Percentiles rank a stretch among this genome's conserved stretches.
These are phyloP conservation scores for Lissonota sp. DNA, from an alignment of 2,888 invertebrate species.

Conservation along the genomic window DNA sequence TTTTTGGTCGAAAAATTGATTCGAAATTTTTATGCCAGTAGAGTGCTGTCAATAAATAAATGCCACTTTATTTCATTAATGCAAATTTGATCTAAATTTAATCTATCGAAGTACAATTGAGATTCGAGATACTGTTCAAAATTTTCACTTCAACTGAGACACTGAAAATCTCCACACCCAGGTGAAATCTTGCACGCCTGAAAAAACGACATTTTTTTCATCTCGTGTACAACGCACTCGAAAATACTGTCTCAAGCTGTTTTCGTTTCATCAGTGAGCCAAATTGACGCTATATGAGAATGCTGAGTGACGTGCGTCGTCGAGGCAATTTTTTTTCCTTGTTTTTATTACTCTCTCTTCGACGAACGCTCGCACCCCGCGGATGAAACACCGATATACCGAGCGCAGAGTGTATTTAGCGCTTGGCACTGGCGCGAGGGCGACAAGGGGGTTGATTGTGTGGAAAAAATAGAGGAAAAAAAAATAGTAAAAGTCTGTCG, in stretches of 20 bases:
- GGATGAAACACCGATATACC: slow-evolving; percentile 24
- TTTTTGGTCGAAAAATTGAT: too few species aligned
- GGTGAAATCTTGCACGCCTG: not conserved
- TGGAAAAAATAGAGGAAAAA: slow-evolving; percentile 20
- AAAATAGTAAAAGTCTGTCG: slow-evolving; percentile 23
- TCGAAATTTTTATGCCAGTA: too few species aligned
- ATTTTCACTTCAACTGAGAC: too few species aligned
- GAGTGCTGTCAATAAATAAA: too few species aligned
- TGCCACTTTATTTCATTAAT: too few species aligned
- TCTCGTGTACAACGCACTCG: not conserved
- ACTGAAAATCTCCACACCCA: not conserved
- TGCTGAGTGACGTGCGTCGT: slow-evolving; percentile 8
- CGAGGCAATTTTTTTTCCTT: slow-evolving; percentile 11
- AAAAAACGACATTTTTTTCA: slow-evolving; percentile 20
- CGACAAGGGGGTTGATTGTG: slow-evolving; percentile 50
- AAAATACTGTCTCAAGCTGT: slow-evolving; percentile 58
- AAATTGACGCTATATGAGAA: slow-evolving; percentile 42
- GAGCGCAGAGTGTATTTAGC: slow-evolving; percentile 44
- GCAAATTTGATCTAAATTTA: too few species aligned
- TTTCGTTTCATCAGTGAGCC: slow-evolving; percentile 57
- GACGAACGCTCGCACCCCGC: slow-evolving; percentile 35
- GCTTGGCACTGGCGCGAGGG: slow-evolving; percentile 5
- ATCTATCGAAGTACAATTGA: too few species aligned
- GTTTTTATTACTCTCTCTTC: not conserved
- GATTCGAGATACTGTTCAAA: too few species aligned